Evolutionary conservation across 2,888 invertebrate genomes (phyloP).

Genomic region (Alsophila aescularia): DNA sequence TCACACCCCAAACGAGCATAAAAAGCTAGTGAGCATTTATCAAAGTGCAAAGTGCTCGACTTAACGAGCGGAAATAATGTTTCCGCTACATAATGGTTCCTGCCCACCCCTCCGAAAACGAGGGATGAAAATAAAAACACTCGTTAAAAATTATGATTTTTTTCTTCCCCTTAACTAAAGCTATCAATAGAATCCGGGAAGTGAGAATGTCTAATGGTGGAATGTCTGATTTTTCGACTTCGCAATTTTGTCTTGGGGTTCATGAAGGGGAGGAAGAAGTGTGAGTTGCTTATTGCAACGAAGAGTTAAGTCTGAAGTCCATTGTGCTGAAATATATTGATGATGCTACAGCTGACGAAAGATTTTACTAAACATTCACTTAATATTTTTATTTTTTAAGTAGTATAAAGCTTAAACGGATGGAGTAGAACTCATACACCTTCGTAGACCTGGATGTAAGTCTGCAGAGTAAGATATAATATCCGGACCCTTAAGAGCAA

Average conservation of each 20-base stretch:
- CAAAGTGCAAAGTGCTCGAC: slow-evolving; percentile 75
- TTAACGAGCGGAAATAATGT: slow-evolving; percentile 82
- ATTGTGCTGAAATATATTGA: too few species aligned
- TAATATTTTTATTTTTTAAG: too few species aligned
- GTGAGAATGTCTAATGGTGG: slow-evolving; percentile 21
- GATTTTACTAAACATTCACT: too few species aligned
- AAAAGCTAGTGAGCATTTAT: slow-evolving; percentile 75
- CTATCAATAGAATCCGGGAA: slow-evolving; percentile 31
- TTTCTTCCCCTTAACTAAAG: slow-evolving; percentile 43
- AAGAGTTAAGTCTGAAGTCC: background rate
- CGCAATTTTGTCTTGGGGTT: slow-evolving; percentile 22
- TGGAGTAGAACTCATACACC: too few species aligned
- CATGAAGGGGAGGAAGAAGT: background rate
- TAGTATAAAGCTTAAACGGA: too few species aligned
- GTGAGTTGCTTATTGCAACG: slow-evolving; percentile 1
- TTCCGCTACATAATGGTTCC: slow-evolving; percentile 79
- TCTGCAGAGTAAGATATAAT: too few species aligned
- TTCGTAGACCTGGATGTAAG: too few species aligned
- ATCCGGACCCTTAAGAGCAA: too few species aligned
- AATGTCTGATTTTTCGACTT: slow-evolving; percentile 27
- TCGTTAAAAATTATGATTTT: slow-evolving; percentile 66
- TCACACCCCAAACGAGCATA: slow-evolving; percentile 58
- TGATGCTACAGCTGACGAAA: too few species aligned
- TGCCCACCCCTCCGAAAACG: slow-evolving; percentile 51
- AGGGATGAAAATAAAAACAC: slow-evolving; percentile 61